Base-by-base conservation (phyloP, 1,140 invertebrate genomes). In the Pollicipes pollicipes region DNA sequence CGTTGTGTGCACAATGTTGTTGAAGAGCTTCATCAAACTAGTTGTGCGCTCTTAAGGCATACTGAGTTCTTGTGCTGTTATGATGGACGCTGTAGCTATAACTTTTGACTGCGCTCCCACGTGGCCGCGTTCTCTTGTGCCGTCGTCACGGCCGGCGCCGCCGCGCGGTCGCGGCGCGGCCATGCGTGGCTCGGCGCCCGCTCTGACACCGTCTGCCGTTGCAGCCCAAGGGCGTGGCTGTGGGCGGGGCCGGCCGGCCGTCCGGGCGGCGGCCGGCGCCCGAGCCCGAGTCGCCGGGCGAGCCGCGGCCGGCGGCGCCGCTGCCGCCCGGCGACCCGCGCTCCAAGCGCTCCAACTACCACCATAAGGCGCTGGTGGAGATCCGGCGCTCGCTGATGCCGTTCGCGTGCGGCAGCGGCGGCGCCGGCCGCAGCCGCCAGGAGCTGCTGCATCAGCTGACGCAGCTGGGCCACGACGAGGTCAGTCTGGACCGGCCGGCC, bases 331-430 rank as follows among this genome's bases (percentile, higher is more conserved):
- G 70, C 66, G 73, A 70, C 67, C 68, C 69, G 58, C 67, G 69
- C 64, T 28, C 69, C 69, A 73, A 72, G 68, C 69, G 73, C 45
- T 87, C 88, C 82, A 88, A 87, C 82, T 93, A 92, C 80, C 88
- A 89, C 80, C 88, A 91, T 78, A 91, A 92, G 81, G 90, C 90
- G 76, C 83, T 94, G 80, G 88, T 88, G 79, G 87, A 90, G 80
- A 94, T 94, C 77, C 84, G 90, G 70, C 91, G 91, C 77, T 90
- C 89, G 68, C 80, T 94, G 73, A 83, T 89, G 75, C 90, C 90
- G 66, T 93, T 91, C 79, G 64, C 64, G 10, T 29, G 28, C 27
- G 89, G 89, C 69, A 90, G 89, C 79, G 88, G 84, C 75, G 85
- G 85, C 74, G 75, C 74, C 68, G 79, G 81, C 73, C 80, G 80